phyloP scores from a whole-genome alignment of 2,113 vertebrate species.

The Oophaga pumilio region DNA sequence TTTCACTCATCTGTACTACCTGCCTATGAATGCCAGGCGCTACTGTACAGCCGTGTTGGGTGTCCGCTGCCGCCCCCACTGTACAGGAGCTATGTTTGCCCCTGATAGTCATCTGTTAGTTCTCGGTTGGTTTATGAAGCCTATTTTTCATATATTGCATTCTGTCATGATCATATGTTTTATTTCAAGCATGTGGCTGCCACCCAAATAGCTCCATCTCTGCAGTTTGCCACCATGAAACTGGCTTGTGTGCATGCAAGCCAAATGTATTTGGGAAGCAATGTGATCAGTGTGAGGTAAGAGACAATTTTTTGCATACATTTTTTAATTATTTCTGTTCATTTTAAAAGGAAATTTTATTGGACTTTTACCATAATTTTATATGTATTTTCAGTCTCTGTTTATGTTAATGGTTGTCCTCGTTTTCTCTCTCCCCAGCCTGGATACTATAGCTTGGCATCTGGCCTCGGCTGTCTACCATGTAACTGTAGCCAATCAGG shows the following conservation, averaged over 20 bases:
- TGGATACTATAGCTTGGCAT: constrained; percentile 79
- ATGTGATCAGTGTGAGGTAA: constrained; percentile 88
- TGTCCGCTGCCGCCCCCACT: too few relatives aligned
- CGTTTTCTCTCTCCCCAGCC: constrained; percentile 68
- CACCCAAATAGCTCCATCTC: constrained; percentile 77
- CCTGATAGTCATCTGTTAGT: neutral
- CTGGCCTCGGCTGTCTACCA: constrained; percentile 74
- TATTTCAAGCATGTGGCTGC: constrained; percentile 80
- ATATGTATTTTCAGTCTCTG: neutral
- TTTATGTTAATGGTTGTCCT: constrained; percentile 18
- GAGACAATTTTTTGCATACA: constrained; percentile 31
- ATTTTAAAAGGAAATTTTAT: neutral
- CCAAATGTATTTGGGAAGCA: constrained; percentile 76
- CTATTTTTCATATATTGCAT: neutral
- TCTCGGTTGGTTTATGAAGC: neutral
- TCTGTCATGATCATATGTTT: neutral
- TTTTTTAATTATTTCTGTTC: neutral
- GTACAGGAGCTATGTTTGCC: neutral
- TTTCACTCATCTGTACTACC: too few relatives aligned
- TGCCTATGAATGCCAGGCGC: too few relatives aligned
- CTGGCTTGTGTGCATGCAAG: constrained; percentile 83
- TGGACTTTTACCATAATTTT: neutral
- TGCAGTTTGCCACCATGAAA: constrained; percentile 75
- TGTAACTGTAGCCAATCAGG: constrained; percentile 82
- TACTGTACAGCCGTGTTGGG: too few relatives aligned